Conservation (phyloP, 2,888 invertebrate genomes). For the Bedellia somnulentella region DNA sequence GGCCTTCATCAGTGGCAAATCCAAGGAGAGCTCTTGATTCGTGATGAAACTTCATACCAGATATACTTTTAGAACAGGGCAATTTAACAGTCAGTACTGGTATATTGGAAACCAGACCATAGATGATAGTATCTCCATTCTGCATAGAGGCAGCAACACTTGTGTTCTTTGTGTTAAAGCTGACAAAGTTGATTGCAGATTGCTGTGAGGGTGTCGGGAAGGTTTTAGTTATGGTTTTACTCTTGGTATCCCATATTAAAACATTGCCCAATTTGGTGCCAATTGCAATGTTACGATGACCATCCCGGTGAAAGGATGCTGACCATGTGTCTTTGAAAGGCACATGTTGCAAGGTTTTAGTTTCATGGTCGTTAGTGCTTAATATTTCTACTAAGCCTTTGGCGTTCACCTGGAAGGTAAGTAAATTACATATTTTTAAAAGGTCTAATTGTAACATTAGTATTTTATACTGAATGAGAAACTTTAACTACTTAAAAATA, state of each 20-base stretch:
- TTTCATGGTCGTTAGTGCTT: constrained; percentile 29
- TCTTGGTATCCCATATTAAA: constrained; percentile 53
- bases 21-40: constrained; percentile 43
- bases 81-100: constrained; percentile 42
- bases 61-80: constrained; percentile 38
- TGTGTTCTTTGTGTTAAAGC: constrained; percentile 50
- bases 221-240: constrained; percentile 42
- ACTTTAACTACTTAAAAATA: too few relatives aligned
- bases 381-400: constrained; percentile 46
- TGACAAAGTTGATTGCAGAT: constrained; percentile 36
- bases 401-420: constrained; percentile 38
- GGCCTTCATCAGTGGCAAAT: constrained; percentile 54
- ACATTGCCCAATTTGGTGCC: constrained; percentile 48
- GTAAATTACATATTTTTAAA: too few relatives aligned
- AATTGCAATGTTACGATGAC: constrained; percentile 43
- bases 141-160: constrained; percentile 46
- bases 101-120: constrained; percentile 51
- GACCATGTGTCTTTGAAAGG: constrained; percentile 49
- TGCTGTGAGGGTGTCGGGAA: constrained; percentile 39
- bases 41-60: constrained; percentile 51
- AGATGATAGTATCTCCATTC: constrained; percentile 51
- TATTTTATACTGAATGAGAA: too few relatives aligned
- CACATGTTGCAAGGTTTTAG: constrained; percentile 44
- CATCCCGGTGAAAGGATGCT: constrained; percentile 47
- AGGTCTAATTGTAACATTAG: too few relatives aligned